Conservation (phyloP, 92 coral and sea anemone species). For the Palythoa grandiflora region DNA sequence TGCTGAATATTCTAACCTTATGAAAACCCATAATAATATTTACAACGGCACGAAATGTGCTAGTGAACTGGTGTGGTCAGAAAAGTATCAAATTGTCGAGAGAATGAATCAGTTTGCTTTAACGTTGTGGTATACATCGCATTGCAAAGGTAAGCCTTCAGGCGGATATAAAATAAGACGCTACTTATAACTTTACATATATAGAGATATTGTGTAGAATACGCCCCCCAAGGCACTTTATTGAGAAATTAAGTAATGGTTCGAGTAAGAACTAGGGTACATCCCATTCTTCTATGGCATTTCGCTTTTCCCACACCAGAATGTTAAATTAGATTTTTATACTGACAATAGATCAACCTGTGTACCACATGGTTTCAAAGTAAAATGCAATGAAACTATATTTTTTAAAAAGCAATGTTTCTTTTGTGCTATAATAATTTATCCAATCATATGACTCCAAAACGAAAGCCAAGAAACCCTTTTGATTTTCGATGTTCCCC, state of each 20-base stretch:
- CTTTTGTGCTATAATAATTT: too few relatives aligned
- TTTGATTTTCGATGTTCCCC: too few relatives aligned
- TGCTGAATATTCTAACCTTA: slow-evolving; percentile 7
- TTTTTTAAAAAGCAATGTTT: too few relatives aligned
- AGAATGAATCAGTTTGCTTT: slow-evolving; percentile 24
- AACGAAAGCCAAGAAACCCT: too few relatives aligned
- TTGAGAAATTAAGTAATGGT: too few relatives aligned
- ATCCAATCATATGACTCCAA: too few relatives aligned
- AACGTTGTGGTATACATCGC: slow-evolving; percentile 36
- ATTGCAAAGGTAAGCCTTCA: slow-evolving; percentile 41
- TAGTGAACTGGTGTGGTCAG: slow-evolving; percentile 29
- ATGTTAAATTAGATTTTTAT: too few relatives aligned
- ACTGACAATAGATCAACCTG: too few relatives aligned
- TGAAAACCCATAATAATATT: not conserved
- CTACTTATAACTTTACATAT: too few relatives aligned
- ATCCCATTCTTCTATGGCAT: not conserved
- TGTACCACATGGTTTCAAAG: too few relatives aligned
- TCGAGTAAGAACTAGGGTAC: too few relatives aligned
- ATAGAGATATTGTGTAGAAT: not conserved
- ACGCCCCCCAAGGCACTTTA: not conserved
- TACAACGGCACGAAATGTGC: slow-evolving; percentile 16
- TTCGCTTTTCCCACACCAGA: not conserved
- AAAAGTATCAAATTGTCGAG: slow-evolving; percentile 27
- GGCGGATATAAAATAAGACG: too few relatives aligned
- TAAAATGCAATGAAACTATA: not conserved